Evolutionary conservation across 1,140 invertebrate genomes (phyloP).

Genomic region (Bradynema listronoti): DNA sequence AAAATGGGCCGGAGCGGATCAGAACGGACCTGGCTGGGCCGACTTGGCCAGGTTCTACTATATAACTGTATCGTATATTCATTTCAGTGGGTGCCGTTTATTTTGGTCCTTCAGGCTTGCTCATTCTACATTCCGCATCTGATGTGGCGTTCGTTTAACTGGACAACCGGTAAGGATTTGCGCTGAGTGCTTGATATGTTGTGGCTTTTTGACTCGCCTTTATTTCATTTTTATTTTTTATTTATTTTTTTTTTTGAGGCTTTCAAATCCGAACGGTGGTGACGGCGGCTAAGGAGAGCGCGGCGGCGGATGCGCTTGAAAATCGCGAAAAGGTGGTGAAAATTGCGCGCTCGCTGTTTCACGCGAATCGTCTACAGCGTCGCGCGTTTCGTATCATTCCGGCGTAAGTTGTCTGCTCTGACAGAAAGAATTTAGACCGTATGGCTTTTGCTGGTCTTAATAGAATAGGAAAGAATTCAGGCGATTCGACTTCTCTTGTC

Average conservation of each 20-base stretch:
- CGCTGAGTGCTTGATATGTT: not conserved
- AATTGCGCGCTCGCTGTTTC: constrained; percentile 37
- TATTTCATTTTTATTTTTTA: not conserved
- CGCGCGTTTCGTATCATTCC: constrained; percentile 13
- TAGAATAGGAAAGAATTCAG: too few relatives aligned
- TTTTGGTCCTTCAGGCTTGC: constrained; percentile 44
- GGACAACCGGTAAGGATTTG: constrained; percentile 34
- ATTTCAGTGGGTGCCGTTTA: constrained; percentile 51
- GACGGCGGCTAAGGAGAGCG: constrained; percentile 24
- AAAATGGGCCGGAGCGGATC: too few relatives aligned
- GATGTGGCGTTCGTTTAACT: constrained; percentile 49
- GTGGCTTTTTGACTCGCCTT: not conserved
- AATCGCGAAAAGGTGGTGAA: constrained; percentile 21
- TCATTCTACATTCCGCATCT: constrained; percentile 45
- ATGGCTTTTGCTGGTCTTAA: too few relatives aligned
- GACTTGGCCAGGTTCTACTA: too few relatives aligned
- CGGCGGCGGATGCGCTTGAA: constrained; percentile 20
- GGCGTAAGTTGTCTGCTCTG: too few relatives aligned
- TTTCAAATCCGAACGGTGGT: constrained; percentile 43
- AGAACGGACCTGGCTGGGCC: too few relatives aligned
- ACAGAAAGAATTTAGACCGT: too few relatives aligned
- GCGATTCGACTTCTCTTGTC: too few relatives aligned
- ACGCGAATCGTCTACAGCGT: constrained; percentile 27
- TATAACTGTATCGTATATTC: not conserved
- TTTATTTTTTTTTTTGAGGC: constrained; percentile 10